Base-by-base conservation (phyloP, 2,888 invertebrate species). In the Psococerastis gibbosa region DNA sequence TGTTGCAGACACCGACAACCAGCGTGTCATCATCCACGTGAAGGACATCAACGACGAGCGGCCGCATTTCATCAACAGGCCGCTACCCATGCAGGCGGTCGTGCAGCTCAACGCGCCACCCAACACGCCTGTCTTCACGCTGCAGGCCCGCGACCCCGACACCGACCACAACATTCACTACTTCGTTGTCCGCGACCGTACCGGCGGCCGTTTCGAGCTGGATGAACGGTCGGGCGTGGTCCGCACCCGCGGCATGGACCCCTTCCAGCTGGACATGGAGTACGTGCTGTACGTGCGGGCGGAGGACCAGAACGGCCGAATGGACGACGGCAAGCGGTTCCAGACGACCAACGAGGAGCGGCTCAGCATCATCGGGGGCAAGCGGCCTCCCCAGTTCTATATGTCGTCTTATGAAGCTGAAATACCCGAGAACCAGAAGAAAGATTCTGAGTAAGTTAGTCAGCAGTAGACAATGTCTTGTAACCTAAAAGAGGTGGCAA, bases 41-140 rank as follows among this genome's bases (percentile, higher is more conserved):
- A 83, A 85, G 58, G 94, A 95, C 62, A 84, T 92, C 43, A 95
- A 95, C 65, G 95, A 97, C 61, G 97, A 97, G 62, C 81, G 85
- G 1, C 92, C 97, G 1, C 87, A 89, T 63, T 95, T 98, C 69
- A 85, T 94, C 66, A 98, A 97, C 66, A 76, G 87, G 2, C 97
- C 97, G 0, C 66, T 88, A 50, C 97, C 97, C 15, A 95, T 94
- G 87, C 88, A 94, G 63, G 88, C 95, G 1, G 92, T 95, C 47
- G 92, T 95, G 1, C 91, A 94, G 57, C 71, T 91, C 43, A 94
- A 94, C 60, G 92, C 94, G 3, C 84, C 89, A 3, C 84, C 89
- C 32, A 94, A 92, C 60, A 91, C 91, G 0, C 89, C 88, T 3
- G 92, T 95, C 3, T 95, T 92, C 65, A 92, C 92, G n/a, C 73